Percentiles rank a stretch among this genome's conserved stretches.
Conservation (phyloP, 1,140 invertebrate genomes). For the Atta cephalotes region DNA sequence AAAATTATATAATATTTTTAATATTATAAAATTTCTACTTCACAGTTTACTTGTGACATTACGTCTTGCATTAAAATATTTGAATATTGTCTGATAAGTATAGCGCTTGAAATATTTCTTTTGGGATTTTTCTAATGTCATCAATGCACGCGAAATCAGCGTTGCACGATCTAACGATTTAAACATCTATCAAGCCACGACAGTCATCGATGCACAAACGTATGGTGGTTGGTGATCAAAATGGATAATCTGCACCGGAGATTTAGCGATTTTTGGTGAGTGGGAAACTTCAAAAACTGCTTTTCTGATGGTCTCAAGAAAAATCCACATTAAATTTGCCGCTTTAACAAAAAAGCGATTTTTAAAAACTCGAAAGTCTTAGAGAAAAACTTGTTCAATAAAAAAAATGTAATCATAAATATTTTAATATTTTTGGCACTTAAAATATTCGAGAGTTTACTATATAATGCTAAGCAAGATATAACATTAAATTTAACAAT, state of each 20-base stretch:
- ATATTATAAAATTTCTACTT: slow-evolving; percentile 3
- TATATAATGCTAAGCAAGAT: neutral
- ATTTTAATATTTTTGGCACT: neutral
- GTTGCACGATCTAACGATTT: slow-evolving; percentile 41
- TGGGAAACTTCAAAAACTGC: slow-evolving; percentile 9
- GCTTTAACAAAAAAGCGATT: neutral
- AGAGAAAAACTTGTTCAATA: neutral
- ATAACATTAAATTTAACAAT: neutral
- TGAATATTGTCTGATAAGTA: neutral
- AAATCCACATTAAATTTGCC: neutral
- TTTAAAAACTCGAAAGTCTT: neutral
- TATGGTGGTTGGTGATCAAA: slow-evolving; percentile 43
- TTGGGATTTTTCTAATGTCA: neutral
- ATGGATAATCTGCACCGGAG: slow-evolving; percentile 33
- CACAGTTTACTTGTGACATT: neutral
- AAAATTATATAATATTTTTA: neutral
- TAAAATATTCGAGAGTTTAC: neutral
- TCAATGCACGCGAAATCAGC: slow-evolving; percentile 43
- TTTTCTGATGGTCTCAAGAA: slow-evolving; percentile 11
- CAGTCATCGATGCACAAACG: slow-evolving; percentile 56
- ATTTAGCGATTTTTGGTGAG: slow-evolving; percentile 67
- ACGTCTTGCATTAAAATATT: neutral
- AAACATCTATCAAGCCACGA: slow-evolving; percentile 53
- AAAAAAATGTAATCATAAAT: neutral
- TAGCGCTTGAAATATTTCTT: slow-evolving; percentile 39